phyloP scores from a whole-genome alignment of 1,140 invertebrate genomes.

The Sogatella furcifera region DNA sequence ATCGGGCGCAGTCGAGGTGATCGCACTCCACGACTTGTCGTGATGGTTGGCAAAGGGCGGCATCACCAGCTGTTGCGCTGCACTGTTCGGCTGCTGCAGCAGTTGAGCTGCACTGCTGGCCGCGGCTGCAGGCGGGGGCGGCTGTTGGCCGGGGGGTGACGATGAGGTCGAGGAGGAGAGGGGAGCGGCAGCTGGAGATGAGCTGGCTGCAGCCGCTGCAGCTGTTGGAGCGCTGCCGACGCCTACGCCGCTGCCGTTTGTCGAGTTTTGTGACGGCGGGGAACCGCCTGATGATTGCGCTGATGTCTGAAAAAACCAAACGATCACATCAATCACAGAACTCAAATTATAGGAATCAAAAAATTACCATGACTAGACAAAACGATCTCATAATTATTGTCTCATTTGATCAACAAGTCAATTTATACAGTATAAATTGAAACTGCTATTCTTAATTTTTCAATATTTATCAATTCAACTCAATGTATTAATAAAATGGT shows the following conservation, averaged over 20 bases:
- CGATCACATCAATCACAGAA: background rate
- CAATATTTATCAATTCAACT: no score
- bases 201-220: background rate
- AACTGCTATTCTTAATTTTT: no score
- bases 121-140: slow-evolving; percentile 15
- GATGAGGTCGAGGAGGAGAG: slow-evolving; percentile 9
- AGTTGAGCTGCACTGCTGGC: slow-evolving; percentile 33
- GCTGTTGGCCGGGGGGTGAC: slow-evolving; percentile 15
- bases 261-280: background rate
- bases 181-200: background rate
- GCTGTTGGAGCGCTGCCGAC: background rate
- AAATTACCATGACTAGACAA: no score
- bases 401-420: no score
- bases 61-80: slow-evolving; percentile 5
- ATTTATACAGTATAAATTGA: no score
- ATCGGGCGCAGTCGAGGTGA: slow-evolving; percentile 31
- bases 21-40: slow-evolving; percentile 45
- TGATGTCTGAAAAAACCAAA: background rate
- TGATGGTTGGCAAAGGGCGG: no score
- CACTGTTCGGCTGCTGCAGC: slow-evolving; percentile 32
- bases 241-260: background rate
- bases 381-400: no score
- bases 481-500: no score
- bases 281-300: no score
- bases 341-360: no score